A percentile compares a stretch with the other conserved stretches of the same genome.
Evolutionary conservation across 2,888 invertebrate species (phyloP).

Genomic region (Rhamnusium bicolor): DNA sequence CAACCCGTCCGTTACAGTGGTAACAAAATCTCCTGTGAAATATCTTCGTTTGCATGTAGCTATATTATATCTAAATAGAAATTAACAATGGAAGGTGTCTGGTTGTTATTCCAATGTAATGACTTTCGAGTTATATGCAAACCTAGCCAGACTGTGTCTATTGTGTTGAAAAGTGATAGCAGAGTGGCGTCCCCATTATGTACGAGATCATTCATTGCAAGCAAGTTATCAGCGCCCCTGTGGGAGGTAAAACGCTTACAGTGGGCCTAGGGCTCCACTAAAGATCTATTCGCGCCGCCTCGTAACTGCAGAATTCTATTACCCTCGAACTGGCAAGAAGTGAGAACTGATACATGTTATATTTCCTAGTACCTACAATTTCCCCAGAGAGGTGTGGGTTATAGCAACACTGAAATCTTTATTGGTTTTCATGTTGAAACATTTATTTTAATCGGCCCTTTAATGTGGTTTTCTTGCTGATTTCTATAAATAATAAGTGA

Average conservation of each 20-base stretch:
- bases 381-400: not conserved
- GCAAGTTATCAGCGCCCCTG: conserved; percentile 19
- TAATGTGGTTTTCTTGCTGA: not conserved
- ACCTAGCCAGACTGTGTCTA: conserved; percentile 31
- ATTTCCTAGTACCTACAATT: not conserved
- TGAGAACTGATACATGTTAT: conserved; percentile 5
- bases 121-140: conserved; percentile 38
- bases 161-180: conserved; percentile 40
- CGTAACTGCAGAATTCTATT: conserved; percentile 9
- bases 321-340: not conserved
- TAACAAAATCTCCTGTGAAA: conserved; percentile 5
- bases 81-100: conserved; percentile 26
- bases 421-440: not conserved
- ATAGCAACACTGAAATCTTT: not conserved
- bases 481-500: not conserved
- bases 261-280: conserved; percentile 8
- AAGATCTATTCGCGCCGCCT: not conserved
- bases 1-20: not conserved
- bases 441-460: not conserved
- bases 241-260: conserved; percentile 14
- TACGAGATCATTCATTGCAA: conserved; percentile 14
- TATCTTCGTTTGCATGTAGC: conserved; percentile 1
- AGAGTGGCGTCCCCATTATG: conserved; percentile 21
- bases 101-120: conserved; percentile 38
- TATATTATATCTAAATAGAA: conserved; percentile 19